Conservation (phyloP, 2,888 invertebrate genomes). For the Dryadula phaetusa region DNA sequence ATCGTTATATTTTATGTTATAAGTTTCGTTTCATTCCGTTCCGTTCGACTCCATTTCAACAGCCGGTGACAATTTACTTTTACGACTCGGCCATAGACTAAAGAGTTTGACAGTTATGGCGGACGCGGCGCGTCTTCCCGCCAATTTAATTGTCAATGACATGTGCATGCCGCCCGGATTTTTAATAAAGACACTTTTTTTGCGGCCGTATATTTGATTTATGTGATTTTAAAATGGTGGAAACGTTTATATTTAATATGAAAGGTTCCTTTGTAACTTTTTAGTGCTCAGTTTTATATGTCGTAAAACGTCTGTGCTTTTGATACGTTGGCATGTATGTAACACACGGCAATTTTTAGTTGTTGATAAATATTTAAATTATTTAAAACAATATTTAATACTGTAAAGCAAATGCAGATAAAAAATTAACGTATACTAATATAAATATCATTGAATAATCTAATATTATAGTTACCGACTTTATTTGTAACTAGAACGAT, state of each 20-base stretch:
- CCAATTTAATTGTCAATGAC: conserved; percentile 54
- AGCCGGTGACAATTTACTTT: conserved; percentile 83
- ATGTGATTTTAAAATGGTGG: conserved; percentile 18
- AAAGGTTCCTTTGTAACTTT: conserved; percentile 20
- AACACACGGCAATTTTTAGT: background rate
- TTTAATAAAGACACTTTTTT: conserved; percentile 27
- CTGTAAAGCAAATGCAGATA: too few species aligned
- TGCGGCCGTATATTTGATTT: conserved; percentile 18
- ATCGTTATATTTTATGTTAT: conserved; percentile 63
- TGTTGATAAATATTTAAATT: background rate
- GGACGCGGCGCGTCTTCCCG: conserved; percentile 71
- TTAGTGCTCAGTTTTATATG: conserved; percentile 14
- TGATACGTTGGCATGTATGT: background rate
- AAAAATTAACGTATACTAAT: too few species aligned
- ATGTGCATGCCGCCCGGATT: conserved; percentile 39
- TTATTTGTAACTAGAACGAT: too few species aligned
- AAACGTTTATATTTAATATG: conserved; percentile 13
- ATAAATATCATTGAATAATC: too few species aligned
- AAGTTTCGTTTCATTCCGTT: conserved; percentile 50
- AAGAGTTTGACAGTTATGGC: conserved; percentile 83
- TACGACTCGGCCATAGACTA: conserved; percentile 76
- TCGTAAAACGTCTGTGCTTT: conserved; percentile 8
- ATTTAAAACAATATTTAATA: too few species aligned
- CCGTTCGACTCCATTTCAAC: conserved; percentile 65
- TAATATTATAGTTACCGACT: too few species aligned